Base-by-base conservation (phyloP, 2,888 invertebrate genomes). In the Trichopria drosophilae region DNA sequence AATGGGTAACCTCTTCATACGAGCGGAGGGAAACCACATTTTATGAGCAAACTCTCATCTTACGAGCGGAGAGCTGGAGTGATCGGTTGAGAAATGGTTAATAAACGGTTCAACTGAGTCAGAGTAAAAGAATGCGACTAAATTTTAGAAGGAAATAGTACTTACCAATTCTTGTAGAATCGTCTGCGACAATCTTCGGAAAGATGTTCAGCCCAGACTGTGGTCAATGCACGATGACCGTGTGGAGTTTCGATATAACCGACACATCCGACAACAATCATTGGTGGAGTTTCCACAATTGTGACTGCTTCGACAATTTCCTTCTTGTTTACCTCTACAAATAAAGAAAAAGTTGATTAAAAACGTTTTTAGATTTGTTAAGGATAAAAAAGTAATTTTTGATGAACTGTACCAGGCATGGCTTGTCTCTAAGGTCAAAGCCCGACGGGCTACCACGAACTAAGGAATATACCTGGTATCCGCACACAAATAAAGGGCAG, bases 101-200 rank as follows among this genome's bases (percentile, higher is more conserved):
- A 51, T 61, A 59, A 54, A 35, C 28, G 36, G 31, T 34, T 28
- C 10, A 13, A 19, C 46, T 57, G 52, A 60, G 36, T 59, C 24
- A 20, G 29, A 4, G 23, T 43, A 20, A 12, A 45, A 12, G 34
- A 28, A 20, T 20, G 16, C 3, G 15, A n/a, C n/a, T n/a, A 23
- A 49, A 32, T 12, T 31, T 18, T 22, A 28, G 29, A 31, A 12
- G 6, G 12, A 28, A 40, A 19, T 44, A 28, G 19, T 24, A 28
- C 36, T 80, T 84, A 99, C 99, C 99, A 99, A 82, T 99, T 99
- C 84, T 98, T 99, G 84, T 99, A 99, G 84, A 99, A 98, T 64
- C 99, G 87, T 73, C 99, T 89, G 67, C 93, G 88, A 78, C 97
- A 98, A 75, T 99, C 99, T 77, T 99, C 99, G 32, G 94, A 93